These are phyloP conservation scores for Ianthella basta DNA, from an alignment of 37 sponge, comb jelly and placozoan species.

Conservation along the genomic window DNA sequence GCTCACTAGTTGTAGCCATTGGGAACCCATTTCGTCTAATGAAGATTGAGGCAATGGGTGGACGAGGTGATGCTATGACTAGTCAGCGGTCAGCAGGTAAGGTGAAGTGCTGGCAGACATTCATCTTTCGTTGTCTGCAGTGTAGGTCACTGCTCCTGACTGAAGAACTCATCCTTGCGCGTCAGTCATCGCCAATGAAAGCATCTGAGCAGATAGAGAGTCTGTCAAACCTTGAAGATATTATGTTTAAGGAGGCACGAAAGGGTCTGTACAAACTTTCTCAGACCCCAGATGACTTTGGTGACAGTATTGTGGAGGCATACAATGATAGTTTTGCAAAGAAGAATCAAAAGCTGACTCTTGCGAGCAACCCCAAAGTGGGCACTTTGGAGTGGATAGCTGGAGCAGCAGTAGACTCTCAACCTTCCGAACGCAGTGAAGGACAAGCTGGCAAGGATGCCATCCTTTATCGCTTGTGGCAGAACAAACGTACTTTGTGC, in stretches of 20 bases:
- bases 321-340: conserved; percentile 23
- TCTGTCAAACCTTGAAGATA: neutral
- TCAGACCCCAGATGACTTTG: neutral
- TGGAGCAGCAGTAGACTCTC: too few species aligned
- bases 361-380: neutral
- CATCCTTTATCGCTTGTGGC: conserved; percentile 27
- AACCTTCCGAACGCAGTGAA: neutral
- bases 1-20: conserved; percentile 39
- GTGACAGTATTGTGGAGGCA: neutral
- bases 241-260: neutral
- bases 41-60: conserved; percentile 11
- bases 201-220: neutral
- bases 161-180: neutral
- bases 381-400: neutral
- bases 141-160: conserved; percentile 1
- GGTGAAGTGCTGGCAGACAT: neutral
- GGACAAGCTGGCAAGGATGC: neutral
- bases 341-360: neutral
- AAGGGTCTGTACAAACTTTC: too few species aligned
- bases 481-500: conserved; percentile 12
- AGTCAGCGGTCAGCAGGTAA: neutral
- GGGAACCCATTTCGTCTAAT: conserved; percentile 44
- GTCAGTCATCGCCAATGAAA: neutral
- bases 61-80: too few species aligned
- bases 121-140: neutral